phyloP scores from a whole-genome alignment of 2,888 invertebrate genomes.

The Scaptomyza flava region DNA sequence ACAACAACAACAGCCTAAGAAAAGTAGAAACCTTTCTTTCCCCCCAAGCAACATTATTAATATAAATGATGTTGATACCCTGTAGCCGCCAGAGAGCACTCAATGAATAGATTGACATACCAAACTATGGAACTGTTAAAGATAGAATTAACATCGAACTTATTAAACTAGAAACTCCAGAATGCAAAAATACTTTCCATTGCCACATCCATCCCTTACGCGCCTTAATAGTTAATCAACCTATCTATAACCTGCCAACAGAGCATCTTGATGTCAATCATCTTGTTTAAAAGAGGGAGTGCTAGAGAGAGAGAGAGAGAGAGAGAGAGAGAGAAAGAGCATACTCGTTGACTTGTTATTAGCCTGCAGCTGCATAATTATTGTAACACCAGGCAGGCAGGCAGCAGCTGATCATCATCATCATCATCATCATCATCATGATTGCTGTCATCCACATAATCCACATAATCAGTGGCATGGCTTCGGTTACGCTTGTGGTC shows the following conservation, averaged over 20 bases:
- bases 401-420: conserved; percentile 44
- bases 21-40: conserved; percentile 16
- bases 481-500: conserved; percentile 67
- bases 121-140: too few species aligned
- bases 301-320: background rate
- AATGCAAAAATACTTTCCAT: too few species aligned
- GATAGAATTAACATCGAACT: too few species aligned
- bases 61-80: conserved; percentile 20
- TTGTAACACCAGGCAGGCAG: conserved; percentile 59
- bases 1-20: conserved; percentile 3
- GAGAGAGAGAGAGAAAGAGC: background rate
- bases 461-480: conserved; percentile 54
- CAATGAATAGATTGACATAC: too few species aligned
- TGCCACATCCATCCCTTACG: background rate
- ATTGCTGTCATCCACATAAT: conserved; percentile 41
- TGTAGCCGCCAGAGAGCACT: background rate
- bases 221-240: background rate
- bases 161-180: too few species aligned
- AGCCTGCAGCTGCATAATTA: conserved; percentile 65
- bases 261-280: conserved; percentile 14
- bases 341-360: conserved; percentile 35
- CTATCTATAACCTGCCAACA: background rate
- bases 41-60: conserved; percentile 23
- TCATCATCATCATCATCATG: conserved; percentile 6
- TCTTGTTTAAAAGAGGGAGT: background rate